Evolutionary conservation across 1,140 invertebrate genomes (phyloP), one percentile per base, ranked within the genome.

Genomic region (Wasmannia auropunctata): DNA sequence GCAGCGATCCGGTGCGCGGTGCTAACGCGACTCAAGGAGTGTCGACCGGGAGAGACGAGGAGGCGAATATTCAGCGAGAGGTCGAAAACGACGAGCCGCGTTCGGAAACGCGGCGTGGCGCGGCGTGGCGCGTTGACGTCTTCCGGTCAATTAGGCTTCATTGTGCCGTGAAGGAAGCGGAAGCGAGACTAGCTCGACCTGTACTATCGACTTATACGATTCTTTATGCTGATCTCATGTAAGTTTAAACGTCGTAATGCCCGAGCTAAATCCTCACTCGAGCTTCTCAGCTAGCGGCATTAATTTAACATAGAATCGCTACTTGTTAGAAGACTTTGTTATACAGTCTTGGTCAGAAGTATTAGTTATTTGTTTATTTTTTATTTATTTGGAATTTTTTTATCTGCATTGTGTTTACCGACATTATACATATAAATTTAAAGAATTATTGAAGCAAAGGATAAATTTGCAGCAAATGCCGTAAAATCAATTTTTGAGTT

Each of bases 61-160:
- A 16, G 63, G 25, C 43, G 75, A 85, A 81, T 81, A 80, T 89
- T 34, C 37, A 5, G 19, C 14, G 31, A 83, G 31, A 83, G 28
- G 40, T 22, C n/a, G 49, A 72, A 22, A 54, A 49, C 5, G 83
- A 85, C 4, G 34, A 70, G 54, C n/a, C n/a, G n/a, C 56, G 28
- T 58, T 79, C 62, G 6, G 60, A 51, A 72, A 72, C 65, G 28
- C 40, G 28, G 67, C 56, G n/a, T n/a, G n/a, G n/a, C n/a, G n/a
- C n/a, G n/a, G n/a, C n/a, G n/a, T n/a, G 34, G 4, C 54, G 14
- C 63, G 74, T 81, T 62, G 67, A 69, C 77, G 58, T 70, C 65
- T 88, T 87, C 84, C 89, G 89, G 67, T 86, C 89, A 90, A 90
- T 91, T 90, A 90, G 84, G 62, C 58, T n/a, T 79, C 67, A 89